Percentiles rank a stretch among this genome's conserved stretches.
Conservation (phyloP, 1,140 invertebrate genomes). For the Chelonus insularis region DNA sequence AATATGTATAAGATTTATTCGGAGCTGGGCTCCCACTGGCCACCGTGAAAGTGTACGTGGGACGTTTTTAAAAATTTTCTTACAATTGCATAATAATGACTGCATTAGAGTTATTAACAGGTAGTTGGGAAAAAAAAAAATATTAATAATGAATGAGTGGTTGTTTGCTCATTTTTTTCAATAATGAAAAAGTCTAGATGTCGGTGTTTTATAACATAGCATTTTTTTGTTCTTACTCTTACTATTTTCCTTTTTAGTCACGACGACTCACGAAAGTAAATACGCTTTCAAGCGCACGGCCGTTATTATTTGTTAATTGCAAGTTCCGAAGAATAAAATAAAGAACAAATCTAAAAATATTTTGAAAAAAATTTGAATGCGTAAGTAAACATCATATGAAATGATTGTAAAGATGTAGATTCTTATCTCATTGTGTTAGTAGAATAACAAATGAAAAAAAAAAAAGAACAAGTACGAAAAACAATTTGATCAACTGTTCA, state of each 20-base stretch:
- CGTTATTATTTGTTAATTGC: constrained; percentile 26
- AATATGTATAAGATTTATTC: constrained; percentile 58
- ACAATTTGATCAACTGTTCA: constrained; percentile 36
- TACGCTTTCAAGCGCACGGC: constrained; percentile 26
- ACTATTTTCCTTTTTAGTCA: constrained; percentile 22
- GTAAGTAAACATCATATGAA: background rate
- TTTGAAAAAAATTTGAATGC: background rate
- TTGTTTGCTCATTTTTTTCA: constrained; percentile 39
- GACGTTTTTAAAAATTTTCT: constrained; percentile 56
- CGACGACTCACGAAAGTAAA: constrained; percentile 23
- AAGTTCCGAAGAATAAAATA: constrained; percentile 7
- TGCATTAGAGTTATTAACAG: constrained; percentile 42
- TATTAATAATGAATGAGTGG: constrained; percentile 33
- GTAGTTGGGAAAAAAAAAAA: constrained; percentile 28
- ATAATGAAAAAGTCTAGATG: background rate
- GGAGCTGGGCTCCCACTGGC: constrained; percentile 58
- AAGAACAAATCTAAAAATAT: constrained; percentile 3
- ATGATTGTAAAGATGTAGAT: constrained; percentile 18
- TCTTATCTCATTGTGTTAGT: constrained; percentile 5
- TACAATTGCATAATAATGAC: constrained; percentile 58
- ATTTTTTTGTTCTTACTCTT: constrained; percentile 23
- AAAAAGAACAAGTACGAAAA: constrained; percentile 20
- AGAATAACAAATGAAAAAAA: constrained; percentile 11
- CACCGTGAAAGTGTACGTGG: constrained; percentile 51
- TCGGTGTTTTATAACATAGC: background rate